These are phyloP conservation scores for Brachyhypopomus occidentalis DNA, from an alignment of 2,113 vertebrate species.

Conservation along the genomic window DNA sequence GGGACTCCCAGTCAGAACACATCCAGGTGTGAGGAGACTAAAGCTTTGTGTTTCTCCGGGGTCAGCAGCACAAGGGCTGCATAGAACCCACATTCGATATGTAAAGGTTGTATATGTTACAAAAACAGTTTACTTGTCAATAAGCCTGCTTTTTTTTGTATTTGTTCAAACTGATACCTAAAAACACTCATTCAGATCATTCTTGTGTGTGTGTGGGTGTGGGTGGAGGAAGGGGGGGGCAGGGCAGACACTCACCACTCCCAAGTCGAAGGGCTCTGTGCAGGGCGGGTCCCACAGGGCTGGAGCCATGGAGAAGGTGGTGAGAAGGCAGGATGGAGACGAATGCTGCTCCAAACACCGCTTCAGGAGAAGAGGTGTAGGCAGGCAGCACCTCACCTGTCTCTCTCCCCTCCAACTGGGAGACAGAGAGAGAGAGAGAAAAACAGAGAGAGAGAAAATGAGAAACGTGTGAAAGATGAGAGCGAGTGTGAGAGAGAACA, in stretches of 20 bases:
- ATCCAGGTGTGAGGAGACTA: constrained; percentile 7
- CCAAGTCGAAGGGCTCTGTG: constrained; percentile 73
- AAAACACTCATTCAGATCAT: too few relatives aligned
- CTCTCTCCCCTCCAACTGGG: constrained; percentile 81
- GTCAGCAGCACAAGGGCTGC: background rate
- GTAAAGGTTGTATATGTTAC: background rate
- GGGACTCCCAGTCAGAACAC: constrained; percentile 64
- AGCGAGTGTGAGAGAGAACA: constrained; percentile 26
- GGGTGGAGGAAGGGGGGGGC: background rate
- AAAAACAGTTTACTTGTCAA: background rate
- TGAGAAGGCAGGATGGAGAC: constrained; percentile 85
- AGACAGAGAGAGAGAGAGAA: constrained; percentile 16
- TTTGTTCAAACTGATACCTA: too few relatives aligned
- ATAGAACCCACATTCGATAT: background rate
- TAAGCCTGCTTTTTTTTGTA: background rate
- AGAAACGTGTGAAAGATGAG: background rate
- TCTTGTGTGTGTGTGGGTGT: background rate
- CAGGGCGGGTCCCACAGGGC: constrained; percentile 75
- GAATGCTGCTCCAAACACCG: constrained; percentile 86
- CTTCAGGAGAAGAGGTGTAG: constrained; percentile 88
- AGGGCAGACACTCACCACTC: constrained; percentile 70
- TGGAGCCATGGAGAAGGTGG: constrained; percentile 81
- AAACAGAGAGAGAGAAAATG: constrained; percentile 33
- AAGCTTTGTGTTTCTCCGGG: constrained; percentile 2
- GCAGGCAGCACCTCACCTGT: constrained; percentile 84